phyloP scores from a whole-genome alignment of 2,113 vertebrate species.

The Thryonomys swinderianus region DNA sequence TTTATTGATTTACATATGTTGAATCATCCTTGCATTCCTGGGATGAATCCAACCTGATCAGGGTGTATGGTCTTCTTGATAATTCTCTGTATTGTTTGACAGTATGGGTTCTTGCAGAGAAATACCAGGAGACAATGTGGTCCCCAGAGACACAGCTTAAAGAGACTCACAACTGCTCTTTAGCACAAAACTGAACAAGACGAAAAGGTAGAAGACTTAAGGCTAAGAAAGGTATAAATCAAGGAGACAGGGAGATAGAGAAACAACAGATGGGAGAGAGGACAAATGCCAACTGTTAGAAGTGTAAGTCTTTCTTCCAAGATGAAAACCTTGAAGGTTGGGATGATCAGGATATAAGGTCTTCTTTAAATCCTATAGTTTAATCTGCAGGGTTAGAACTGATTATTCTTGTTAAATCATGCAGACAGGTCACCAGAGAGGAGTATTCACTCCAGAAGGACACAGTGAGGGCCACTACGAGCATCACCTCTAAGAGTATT shows the following conservation, averaged over 20 bases:
- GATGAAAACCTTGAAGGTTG: not conserved
- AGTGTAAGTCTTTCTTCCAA: not conserved
- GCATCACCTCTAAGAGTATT: constrained; percentile 2
- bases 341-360: not conserved
- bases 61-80: too few relatives aligned
- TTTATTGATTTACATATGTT: too few relatives aligned
- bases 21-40: too few relatives aligned
- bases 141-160: not conserved
- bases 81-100: too few relatives aligned
- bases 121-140: not conserved
- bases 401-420: constrained; percentile 15
- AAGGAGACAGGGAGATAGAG: not conserved
- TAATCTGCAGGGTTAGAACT: not conserved
- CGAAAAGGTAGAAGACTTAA: not conserved
- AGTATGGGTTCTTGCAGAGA: not conserved
- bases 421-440: constrained; percentile 34
- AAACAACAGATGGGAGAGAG: not conserved
- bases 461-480: not conserved
- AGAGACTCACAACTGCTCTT: not conserved
- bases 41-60: too few relatives aligned
- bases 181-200: not conserved
- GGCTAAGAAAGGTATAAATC: not conserved
- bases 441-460: not conserved
- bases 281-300: not conserved
- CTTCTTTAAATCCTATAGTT: constrained; percentile 32